Evolutionary conservation across 2,888 invertebrate species (phyloP).

Genomic region (Antheraea yamamai): DNA sequence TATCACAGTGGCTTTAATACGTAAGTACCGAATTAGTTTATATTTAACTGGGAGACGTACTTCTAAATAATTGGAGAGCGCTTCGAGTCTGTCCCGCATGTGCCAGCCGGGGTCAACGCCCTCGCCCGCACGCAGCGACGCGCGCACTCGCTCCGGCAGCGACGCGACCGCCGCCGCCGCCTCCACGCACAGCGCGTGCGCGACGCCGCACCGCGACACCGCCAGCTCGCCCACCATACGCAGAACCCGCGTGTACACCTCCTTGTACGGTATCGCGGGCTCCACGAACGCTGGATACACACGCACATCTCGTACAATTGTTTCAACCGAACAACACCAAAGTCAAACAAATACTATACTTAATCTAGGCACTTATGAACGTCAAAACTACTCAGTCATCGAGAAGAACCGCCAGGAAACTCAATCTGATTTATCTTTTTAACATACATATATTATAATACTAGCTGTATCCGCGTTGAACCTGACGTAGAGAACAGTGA

Average conservation of each 20-base stretch:
- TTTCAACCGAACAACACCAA: neutral
- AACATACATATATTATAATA: no score
- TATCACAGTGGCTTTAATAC: no score
- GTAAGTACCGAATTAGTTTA: neutral
- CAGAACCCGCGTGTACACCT: constrained; percentile 57
- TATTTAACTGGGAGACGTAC: constrained; percentile 60
- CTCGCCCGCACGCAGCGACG: constrained; percentile 11
- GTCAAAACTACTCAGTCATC: no score
- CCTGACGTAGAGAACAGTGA: no score
- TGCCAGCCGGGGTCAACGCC: constrained; percentile 59
- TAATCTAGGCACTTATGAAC: no score
- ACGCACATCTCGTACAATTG: no score
- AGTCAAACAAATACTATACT: no score
- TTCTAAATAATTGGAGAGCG: constrained; percentile 83
- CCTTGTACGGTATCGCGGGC: constrained; percentile 70
- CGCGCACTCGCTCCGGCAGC: constrained; percentile 25
- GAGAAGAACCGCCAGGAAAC: no score
- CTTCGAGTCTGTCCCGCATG: constrained; percentile 77
- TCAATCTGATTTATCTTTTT: no score
- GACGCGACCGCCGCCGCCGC: constrained; percentile 23
- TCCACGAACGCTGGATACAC: constrained; percentile 59
- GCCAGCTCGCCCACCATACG: constrained; percentile 54
- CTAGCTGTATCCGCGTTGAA: no score
- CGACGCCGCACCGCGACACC: constrained; percentile 29
- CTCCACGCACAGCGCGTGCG: constrained; percentile 37